A percentile compares a stretch with the other conserved stretches of the same genome.
These are phyloP conservation scores for Anseranas semipalmata DNA, from an alignment of 2,113 vertebrate genomes.

Conservation along the genomic window DNA sequence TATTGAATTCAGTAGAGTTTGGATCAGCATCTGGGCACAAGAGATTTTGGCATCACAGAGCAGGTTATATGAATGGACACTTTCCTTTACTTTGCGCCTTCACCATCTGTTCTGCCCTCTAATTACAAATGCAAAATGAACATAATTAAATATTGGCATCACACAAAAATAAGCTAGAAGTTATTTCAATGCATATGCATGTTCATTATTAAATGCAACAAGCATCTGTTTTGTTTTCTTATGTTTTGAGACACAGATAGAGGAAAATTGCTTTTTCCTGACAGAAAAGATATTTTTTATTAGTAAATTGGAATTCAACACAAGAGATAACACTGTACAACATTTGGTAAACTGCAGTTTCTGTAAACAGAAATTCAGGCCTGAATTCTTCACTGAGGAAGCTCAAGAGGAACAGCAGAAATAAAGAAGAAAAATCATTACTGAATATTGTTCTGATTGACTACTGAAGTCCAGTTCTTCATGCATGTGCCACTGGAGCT, in stretches of 20 bases:
- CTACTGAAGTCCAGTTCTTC: not conserved
- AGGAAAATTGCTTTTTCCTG: conserved; percentile 63
- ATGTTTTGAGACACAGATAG: conserved; percentile 68
- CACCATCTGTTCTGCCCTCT: conserved; percentile 73
- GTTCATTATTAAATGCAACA: conserved; percentile 74
- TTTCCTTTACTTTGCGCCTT: conserved; percentile 30
- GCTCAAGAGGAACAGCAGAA: not conserved
- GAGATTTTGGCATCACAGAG: conserved; percentile 29
- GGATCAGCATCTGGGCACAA: conserved; percentile 4
- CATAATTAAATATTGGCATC: conserved; percentile 76
- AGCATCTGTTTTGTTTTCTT: conserved; percentile 74
- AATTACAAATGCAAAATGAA: conserved; percentile 77
- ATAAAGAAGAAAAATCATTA: not conserved
- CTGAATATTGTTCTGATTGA: not conserved
- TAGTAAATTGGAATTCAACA: conserved; percentile 57
- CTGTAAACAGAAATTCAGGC: conserved; percentile 3
- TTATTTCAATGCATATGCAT: conserved; percentile 67
- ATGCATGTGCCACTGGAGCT: not conserved
- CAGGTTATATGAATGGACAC: conserved; percentile 58
- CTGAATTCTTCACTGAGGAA: not conserved
- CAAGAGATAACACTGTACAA: conserved; percentile 28
- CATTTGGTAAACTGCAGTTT: conserved; percentile 17
- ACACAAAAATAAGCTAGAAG: conserved; percentile 65
- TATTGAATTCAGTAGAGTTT: not conserved
- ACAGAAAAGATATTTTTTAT: conserved; percentile 64